phyloP scores from a whole-genome alignment of 2,888 invertebrate species.

The Cremastobaeus sp. region DNA sequence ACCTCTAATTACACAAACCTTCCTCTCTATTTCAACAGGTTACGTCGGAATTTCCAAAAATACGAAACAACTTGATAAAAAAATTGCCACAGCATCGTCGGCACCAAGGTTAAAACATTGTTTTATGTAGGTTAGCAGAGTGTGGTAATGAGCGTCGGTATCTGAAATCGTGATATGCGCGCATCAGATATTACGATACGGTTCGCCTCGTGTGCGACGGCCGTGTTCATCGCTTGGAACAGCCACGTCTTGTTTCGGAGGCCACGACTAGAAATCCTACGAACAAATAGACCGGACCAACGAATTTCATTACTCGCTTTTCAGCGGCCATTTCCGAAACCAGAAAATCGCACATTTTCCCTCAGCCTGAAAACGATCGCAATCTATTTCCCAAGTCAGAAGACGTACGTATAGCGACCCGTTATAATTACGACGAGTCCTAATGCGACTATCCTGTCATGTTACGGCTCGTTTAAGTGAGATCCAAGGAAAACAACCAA shows the following conservation, averaged over 20 bases:
- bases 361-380: too few species aligned
- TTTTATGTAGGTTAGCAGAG: slow-evolving; percentile 67
- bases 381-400: too few species aligned
- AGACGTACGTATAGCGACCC: too few species aligned
- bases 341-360: too few species aligned
- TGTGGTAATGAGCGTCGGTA: slow-evolving; percentile 59
- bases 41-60: slow-evolving; percentile 18
- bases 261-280: slow-evolving; percentile 56
- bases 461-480: slow-evolving; percentile 60
- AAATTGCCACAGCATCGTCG: slow-evolving; percentile 29
- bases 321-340: too few species aligned
- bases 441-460: slow-evolving; percentile 57
- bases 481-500: slow-evolving; percentile 49
- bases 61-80: slow-evolving; percentile 21
- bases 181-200: slow-evolving; percentile 67
- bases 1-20: too few species aligned
- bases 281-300: slow-evolving; percentile 35
- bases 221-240: slow-evolving; percentile 71
- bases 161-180: slow-evolving; percentile 60
- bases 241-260: slow-evolving; percentile 64
- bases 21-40: too few species aligned
- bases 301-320: slow-evolving; percentile 8
- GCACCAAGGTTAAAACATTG: slow-evolving; percentile 52
- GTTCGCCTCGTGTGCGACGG: slow-evolving; percentile 72
- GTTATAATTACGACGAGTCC: slow-evolving; percentile 46